Evolutionary conservation across 2,888 invertebrate species (phyloP), one percentile per base, ranked within the genome.

Genomic region (Leptopterna dolabrata): DNA sequence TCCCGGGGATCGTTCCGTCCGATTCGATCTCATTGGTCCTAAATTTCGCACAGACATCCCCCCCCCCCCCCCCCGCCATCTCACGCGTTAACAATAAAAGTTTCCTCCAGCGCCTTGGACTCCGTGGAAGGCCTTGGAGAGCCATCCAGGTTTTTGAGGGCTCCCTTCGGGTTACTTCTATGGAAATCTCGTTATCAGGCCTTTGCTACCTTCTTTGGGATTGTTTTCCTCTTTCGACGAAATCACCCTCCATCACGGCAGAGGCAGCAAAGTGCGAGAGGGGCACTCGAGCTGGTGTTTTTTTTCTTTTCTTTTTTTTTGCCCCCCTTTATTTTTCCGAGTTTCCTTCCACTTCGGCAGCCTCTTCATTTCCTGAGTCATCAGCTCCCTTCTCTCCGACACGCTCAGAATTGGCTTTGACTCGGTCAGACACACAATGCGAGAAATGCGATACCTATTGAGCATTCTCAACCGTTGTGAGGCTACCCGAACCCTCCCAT

Each of bases 41-140:
- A 83, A 83, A 70, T 82, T 83, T 45, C 78, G 78, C 73, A 30
- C 6, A 71, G 1, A n/a, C 63, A 14, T 19, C 4, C n/a, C 11
- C 2, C 78, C 45, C 24, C 14, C 19, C n/a, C 45, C n/a, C 45
- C 24, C n/a, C 1, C 4, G 0, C 13, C 43, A 9, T 24, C 43
- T 19, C 2, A 16, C n/a, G 9, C 45, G 81, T 63, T 83, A 83
- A 70, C 83, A 83, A 83, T 83, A 83, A 83, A 83, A 83, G 83
- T 83, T 83, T 70, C 43, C 70, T 30, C 19, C 24, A 9, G 51
- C 24, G 30, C n/a, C 47, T n/a, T 19, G 29, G 19, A 43, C 45
- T 43, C n/a, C n/a, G 3, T 29, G 29, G 29, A 27, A 29, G 11
- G 81, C 55, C 81, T 47, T 51, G 47, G 81, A 51, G 81, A 29